A percentile compares a stretch with the other conserved stretches of the same genome.
Conservation (phyloP, 2,888 invertebrate genomes). For the Agonum fuliginosum region DNA sequence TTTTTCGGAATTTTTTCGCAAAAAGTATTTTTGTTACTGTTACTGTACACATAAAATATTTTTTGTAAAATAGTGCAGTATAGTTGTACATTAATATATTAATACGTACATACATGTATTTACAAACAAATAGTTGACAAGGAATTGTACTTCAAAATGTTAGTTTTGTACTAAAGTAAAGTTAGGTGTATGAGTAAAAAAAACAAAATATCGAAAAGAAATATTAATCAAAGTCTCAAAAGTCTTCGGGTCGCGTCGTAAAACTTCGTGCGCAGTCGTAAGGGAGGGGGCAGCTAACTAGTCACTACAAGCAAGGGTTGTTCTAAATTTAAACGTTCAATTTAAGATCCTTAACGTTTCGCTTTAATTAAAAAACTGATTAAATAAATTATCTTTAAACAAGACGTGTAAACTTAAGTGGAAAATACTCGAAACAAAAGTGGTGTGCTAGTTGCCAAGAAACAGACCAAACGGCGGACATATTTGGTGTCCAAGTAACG, state of each 20-base stretch:
- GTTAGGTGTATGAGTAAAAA: not conserved
- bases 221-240: slow-evolving; percentile 45
- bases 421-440: not conserved
- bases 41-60: too few relatives aligned
- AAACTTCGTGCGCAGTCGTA: slow-evolving; percentile 24
- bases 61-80: too few relatives aligned
- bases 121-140: too few relatives aligned
- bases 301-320: slow-evolving; percentile 67
- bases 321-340: slow-evolving; percentile 69
- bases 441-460: not conserved
- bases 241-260: slow-evolving; percentile 26
- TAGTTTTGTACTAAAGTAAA: not conserved
- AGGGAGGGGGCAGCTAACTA: slow-evolving; percentile 49
- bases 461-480: slow-evolving; percentile 9
- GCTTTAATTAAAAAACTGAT: slow-evolving; percentile 43
- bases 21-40: too few relatives aligned
- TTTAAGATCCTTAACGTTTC: slow-evolving; percentile 13
- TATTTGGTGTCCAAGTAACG: slow-evolving; percentile 1
- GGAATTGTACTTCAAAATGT: too few relatives aligned
- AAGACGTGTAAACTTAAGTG: not conserved
- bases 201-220: not conserved
- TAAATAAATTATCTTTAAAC: not conserved
- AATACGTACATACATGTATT: too few relatives aligned
- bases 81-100: too few relatives aligned
- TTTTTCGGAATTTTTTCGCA: too few relatives aligned